Evolutionary conservation across 30 jellyfish, hydroid and myxozoan species (phyloP).

Genomic region (Aurelia aurita): DNA sequence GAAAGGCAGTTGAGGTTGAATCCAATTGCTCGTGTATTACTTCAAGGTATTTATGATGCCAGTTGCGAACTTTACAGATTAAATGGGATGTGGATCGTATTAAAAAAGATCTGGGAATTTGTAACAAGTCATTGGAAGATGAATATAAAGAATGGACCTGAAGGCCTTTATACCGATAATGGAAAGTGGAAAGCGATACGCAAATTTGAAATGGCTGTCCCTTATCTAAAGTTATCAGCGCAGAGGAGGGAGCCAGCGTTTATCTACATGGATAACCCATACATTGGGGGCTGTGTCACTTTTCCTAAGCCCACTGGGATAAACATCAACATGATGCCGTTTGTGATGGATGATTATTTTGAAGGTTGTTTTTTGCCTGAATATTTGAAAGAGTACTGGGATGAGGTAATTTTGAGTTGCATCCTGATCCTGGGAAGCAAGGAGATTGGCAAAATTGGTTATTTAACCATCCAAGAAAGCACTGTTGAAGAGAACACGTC

Average conservation of each 20-base stretch:
- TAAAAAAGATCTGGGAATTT: slow-evolving; percentile 57
- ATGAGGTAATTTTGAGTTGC: neutral
- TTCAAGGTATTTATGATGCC: slow-evolving; percentile 78
- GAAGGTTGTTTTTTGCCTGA: slow-evolving; percentile 47
- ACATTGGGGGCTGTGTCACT: neutral
- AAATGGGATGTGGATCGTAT: slow-evolving; percentile 66
- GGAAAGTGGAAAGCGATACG: too few relatives aligned
- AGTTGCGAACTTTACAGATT: slow-evolving; percentile 38
- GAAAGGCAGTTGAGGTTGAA: neutral
- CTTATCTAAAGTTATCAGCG: neutral
- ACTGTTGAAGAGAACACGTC: slow-evolving; percentile 40
- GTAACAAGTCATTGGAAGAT: slow-evolving; percentile 38
- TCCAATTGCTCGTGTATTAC: slow-evolving; percentile 58
- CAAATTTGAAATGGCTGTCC: neutral
- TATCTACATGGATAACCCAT: too few relatives aligned
- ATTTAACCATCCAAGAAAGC: slow-evolving; percentile 79
- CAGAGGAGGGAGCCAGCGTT: too few relatives aligned
- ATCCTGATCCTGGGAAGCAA: neutral
- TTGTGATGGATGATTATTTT: slow-evolving; percentile 30
- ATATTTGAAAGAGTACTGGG: slow-evolving; percentile 37
- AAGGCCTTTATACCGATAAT: neutral
- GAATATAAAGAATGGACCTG: neutral
- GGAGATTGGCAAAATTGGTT: slow-evolving; percentile 59
- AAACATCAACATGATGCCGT: slow-evolving; percentile 86
- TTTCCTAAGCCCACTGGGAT: slow-evolving; percentile 70